Percentiles rank a stretch among this genome's conserved stretches.
Conservation (phyloP, 1,140 invertebrate species). For the Eulimnadia texana region DNA sequence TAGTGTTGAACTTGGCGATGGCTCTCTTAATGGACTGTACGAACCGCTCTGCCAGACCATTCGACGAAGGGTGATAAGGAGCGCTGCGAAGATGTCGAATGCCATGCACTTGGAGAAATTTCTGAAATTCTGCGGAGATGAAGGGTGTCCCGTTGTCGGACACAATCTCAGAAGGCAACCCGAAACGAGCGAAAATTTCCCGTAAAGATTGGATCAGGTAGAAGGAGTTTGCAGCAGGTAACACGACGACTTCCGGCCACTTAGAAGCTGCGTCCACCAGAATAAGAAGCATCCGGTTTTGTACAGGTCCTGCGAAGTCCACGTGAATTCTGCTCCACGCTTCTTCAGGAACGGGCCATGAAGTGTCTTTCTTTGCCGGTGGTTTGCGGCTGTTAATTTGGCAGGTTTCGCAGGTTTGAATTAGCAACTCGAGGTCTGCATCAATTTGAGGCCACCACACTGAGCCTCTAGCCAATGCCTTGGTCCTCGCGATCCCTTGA, state of each 20-base stretch:
- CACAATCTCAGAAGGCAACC: conserved; percentile 28
- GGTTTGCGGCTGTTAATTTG: conserved; percentile 21
- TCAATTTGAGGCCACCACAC: conserved; percentile 38
- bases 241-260: conserved; percentile 28
- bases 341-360: conserved; percentile 26
- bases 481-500: conserved; percentile 37
- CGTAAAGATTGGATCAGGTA: conserved; percentile 22
- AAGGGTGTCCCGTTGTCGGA: conserved; percentile 32
- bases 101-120: conserved; percentile 28
- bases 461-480: conserved; percentile 33
- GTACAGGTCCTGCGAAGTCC: conserved; percentile 33
- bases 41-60: conserved; percentile 25
- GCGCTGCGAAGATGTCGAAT: conserved; percentile 20
- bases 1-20: neutral
- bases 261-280: conserved; percentile 30
- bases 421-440: conserved; percentile 28
- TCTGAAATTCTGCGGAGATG: conserved; percentile 27
- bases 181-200: conserved; percentile 27
- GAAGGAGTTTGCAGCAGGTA: conserved; percentile 18
- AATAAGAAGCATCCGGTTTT: conserved; percentile 28
- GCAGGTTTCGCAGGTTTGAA: conserved; percentile 22
- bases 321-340: conserved; percentile 34
- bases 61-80: conserved; percentile 29
- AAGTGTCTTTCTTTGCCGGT: conserved; percentile 24
- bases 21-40: conserved; percentile 14